Percentiles rank a stretch among this genome's conserved stretches.
phyloP scores from a whole-genome alignment of 2,113 vertebrate genomes.

The Pantherophis guttatus region DNA sequence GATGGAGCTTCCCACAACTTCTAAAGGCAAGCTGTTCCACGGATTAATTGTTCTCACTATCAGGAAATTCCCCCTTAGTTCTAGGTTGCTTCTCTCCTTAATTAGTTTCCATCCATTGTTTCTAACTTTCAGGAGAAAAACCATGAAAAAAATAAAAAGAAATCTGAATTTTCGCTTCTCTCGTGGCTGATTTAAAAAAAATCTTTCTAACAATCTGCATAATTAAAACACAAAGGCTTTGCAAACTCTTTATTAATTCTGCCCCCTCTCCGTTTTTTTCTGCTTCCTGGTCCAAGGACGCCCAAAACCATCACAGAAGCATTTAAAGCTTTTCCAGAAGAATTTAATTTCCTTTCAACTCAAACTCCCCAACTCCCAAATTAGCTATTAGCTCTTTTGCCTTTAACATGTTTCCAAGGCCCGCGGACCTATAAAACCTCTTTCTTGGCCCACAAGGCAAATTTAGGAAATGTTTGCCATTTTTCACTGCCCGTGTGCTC shows the following conservation, averaged over 20 bases:
- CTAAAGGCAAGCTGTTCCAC: too few relatives aligned
- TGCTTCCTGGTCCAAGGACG: background rate
- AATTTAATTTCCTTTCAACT: slow-evolving; percentile 46
- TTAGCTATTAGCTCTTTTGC: background rate
- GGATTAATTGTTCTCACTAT: too few relatives aligned
- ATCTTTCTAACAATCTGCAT: background rate
- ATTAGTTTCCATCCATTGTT: too few relatives aligned
- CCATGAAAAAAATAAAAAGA: background rate
- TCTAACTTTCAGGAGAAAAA: background rate
- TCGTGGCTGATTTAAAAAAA: too few relatives aligned
- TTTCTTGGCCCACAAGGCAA: background rate
- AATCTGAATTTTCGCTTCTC: background rate
- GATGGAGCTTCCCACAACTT: too few relatives aligned
- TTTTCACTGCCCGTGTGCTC: slow-evolving; percentile 31
- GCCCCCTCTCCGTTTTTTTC: background rate
- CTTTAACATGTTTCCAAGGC: slow-evolving; percentile 46
- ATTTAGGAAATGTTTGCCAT: slow-evolving; percentile 49
- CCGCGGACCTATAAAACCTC: slow-evolving; percentile 47
- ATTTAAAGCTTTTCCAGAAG: slow-evolving; percentile 5
- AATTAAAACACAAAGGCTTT: background rate
- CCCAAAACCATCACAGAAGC: background rate
- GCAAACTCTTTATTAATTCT: too few relatives aligned
- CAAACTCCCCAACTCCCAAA: slow-evolving; percentile 23
- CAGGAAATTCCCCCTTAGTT: too few relatives aligned
- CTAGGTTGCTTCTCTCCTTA: too few relatives aligned